Percentiles rank a stretch among this genome's conserved stretches.
Evolutionary conservation across 2,888 invertebrate species (phyloP).

Genomic region (Hermaeophaga mercurialis): DNA sequence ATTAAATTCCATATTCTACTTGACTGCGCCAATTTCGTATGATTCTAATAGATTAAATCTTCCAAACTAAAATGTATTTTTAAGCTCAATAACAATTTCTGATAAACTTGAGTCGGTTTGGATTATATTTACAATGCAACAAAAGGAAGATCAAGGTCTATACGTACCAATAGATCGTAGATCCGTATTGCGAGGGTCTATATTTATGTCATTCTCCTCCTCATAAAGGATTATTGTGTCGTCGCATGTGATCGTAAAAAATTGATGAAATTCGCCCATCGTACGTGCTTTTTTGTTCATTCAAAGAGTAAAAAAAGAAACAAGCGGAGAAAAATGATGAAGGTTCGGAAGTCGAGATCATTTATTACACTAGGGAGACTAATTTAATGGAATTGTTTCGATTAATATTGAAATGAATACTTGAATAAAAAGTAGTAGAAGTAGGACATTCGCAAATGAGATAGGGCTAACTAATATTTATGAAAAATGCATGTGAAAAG

Average conservation of each 20-base stretch:
- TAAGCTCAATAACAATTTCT: not conserved
- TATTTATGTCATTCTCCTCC: slow-evolving; percentile 17
- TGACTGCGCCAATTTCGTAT: not conserved
- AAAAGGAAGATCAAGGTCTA: not conserved
- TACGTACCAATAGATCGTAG: not conserved
- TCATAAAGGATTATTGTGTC: slow-evolving; percentile 16
- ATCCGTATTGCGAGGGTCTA: slow-evolving; percentile 20
- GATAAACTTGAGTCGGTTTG: not conserved
- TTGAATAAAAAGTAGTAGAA: no score
- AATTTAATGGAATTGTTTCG: slow-evolving; percentile 6
- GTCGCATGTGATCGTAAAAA: slow-evolving; percentile 17
- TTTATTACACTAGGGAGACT: slow-evolving; percentile 4
- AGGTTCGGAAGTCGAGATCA: slow-evolving; percentile 1
- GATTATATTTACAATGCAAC: not conserved
- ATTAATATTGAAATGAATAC: no score
- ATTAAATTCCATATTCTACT: no score
- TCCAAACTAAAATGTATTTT: not conserved
- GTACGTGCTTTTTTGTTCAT: slow-evolving; percentile 8
- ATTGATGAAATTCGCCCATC: slow-evolving; percentile 2
- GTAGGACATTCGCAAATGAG: no score
- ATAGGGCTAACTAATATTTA: no score
- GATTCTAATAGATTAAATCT: not conserved
- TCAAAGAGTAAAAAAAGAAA: not conserved
- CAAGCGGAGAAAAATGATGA: slow-evolving; percentile 3
- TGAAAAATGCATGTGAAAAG: no score